A percentile compares a stretch with the other conserved stretches of the same genome.
Evolutionary conservation across 2,888 invertebrate genomes (phyloP).

Genomic region (Aphidoletes aphidimyza): DNA sequence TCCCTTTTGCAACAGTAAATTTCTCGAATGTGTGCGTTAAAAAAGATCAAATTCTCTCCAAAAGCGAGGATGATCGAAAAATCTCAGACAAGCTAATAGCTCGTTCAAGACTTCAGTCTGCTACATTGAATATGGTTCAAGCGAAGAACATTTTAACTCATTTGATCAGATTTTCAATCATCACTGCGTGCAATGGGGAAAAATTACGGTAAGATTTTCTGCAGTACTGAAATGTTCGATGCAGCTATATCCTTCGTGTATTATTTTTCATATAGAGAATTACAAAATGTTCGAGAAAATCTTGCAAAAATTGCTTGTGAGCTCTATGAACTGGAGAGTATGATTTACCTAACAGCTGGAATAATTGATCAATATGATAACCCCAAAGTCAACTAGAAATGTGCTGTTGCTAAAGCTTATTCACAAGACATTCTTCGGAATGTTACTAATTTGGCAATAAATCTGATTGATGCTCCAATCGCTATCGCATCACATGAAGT

Average conservation of each 20-base stretch:
- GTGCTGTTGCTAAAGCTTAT: conserved; percentile 79
- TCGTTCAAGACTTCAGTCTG: conserved; percentile 65
- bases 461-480: conserved; percentile 62
- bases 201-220: conserved; percentile 55
- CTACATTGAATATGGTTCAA: conserved; percentile 66
- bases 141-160: conserved; percentile 68
- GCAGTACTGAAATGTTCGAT: conserved; percentile 60
- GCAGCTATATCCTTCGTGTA: conserved; percentile 56
- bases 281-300: conserved; percentile 61
- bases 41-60: conserved; percentile 70
- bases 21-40: conserved; percentile 74
- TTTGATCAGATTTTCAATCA: conserved; percentile 69
- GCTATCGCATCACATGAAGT: conserved; percentile 60
- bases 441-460: conserved; percentile 60
- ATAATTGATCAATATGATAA: conserved; percentile 78
- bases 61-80: conserved; percentile 69
- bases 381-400: conserved; percentile 83
- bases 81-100: conserved; percentile 68
- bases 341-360: conserved; percentile 84
- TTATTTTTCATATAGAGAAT: conserved; percentile 60
- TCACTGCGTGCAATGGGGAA: conserved; percentile 60
- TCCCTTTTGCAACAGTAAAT: conserved; percentile 65
- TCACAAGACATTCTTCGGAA: conserved; percentile 61
- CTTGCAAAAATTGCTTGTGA: conserved; percentile 66
- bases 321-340: conserved; percentile 86